A percentile compares a stretch with the other conserved stretches of the same genome.
phyloP scores from a whole-genome alignment of 1,140 invertebrate species.

The Drosophila kepulauana region DNA sequence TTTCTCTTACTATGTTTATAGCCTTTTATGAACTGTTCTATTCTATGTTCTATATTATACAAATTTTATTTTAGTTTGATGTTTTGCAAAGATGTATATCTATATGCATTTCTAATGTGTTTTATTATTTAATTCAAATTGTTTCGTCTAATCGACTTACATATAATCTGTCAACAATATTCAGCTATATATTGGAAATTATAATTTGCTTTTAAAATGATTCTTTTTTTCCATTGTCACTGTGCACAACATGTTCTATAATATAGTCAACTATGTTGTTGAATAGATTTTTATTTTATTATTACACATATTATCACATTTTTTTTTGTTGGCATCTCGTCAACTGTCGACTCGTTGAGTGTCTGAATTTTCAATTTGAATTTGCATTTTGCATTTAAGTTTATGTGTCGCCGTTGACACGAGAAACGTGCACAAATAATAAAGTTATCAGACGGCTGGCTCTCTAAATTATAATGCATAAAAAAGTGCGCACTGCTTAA shows the following conservation, averaged over 20 bases:
- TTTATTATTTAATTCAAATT: no score
- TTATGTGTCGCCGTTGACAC: constrained; percentile 46
- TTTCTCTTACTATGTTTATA: no score
- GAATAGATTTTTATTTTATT: constrained; percentile 24
- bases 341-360: constrained; percentile 59
- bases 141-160: no score
- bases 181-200: no score
- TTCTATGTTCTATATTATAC: not conserved
- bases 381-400: constrained; percentile 69
- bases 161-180: no score
- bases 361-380: constrained; percentile 67
- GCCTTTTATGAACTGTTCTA: no score
- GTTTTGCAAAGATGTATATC: not conserved
- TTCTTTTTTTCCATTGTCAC: not conserved
- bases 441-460: constrained; percentile 47
- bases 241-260: constrained; percentile 7
- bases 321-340: constrained; percentile 64
- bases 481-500: constrained; percentile 4
- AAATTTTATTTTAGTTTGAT: not conserved
- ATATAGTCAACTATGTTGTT: constrained; percentile 19
- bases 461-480: constrained; percentile 25
- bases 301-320: not conserved
- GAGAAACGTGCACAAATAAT: constrained; percentile 60
- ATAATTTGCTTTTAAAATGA: no score
- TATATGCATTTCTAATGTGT: not conserved